phyloP scores from a whole-genome alignment of 2,113 vertebrate genomes.

The Percopsis transmontana region DNA sequence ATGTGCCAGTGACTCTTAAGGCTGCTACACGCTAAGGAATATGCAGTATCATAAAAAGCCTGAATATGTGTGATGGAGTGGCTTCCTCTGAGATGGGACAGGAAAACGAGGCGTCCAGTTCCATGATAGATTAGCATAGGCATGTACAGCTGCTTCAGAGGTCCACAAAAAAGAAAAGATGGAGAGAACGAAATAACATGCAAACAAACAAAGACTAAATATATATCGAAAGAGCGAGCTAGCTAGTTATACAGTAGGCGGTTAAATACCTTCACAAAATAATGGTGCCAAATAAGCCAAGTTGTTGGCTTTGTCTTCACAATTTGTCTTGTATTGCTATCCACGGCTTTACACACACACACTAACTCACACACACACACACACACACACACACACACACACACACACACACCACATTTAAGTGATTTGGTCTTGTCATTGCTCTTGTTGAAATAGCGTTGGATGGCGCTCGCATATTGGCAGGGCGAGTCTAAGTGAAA shows the following conservation, averaged over 20 bases:
- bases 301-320: neutral
- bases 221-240: neutral
- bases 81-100: neutral
- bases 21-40: too few species aligned
- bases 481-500: slow-evolving; percentile 64
- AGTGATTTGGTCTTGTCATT: slow-evolving; percentile 57
- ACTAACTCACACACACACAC: slow-evolving; percentile 2
- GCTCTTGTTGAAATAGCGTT: slow-evolving; percentile 49
- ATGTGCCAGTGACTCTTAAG: too few species aligned
- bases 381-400: slow-evolving; percentile 1
- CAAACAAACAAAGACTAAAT: neutral
- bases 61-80: too few species aligned
- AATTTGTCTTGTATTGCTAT: neutral
- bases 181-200: neutral
- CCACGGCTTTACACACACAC: neutral
- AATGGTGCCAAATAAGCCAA: neutral
- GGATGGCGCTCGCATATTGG: slow-evolving; percentile 50
- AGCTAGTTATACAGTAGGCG: neutral
- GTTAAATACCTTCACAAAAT: neutral
- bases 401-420: neutral
- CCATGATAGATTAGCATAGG: neutral
- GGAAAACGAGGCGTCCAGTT: neutral
- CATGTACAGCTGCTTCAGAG: neutral
- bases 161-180: neutral
- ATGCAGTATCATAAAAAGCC: too few species aligned